phyloP scores from a whole-genome alignment of 2,113 vertebrate genomes.

The Brachypteracias leptosomus region DNA sequence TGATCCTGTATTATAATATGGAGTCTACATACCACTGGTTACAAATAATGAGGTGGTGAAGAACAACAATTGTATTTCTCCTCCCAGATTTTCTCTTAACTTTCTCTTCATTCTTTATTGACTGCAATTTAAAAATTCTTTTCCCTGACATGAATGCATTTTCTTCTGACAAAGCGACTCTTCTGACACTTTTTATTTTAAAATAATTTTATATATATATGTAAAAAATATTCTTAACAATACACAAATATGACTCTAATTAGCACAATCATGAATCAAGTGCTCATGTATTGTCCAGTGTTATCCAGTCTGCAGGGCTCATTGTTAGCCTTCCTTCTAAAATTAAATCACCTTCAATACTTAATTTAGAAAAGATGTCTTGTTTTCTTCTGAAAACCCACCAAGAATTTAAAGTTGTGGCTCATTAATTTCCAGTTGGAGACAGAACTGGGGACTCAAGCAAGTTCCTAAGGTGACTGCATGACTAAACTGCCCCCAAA shows the following conservation, averaged over 20 bases:
- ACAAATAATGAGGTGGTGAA: constrained; percentile 61
- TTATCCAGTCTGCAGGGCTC: not conserved
- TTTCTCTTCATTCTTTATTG: constrained; percentile 10
- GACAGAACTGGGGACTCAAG: not conserved
- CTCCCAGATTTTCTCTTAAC: constrained; percentile 17
- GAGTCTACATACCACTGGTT: constrained; percentile 52
- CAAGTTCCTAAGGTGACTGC: not conserved
- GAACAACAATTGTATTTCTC: not conserved
- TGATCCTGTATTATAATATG: constrained; percentile 49
- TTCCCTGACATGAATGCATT: constrained; percentile 18
- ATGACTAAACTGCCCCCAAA: not conserved
- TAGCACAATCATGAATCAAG: not conserved
- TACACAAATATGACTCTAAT: not conserved
- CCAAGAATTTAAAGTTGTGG: not conserved
- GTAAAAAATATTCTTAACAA: not conserved
- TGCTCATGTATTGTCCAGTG: not conserved
- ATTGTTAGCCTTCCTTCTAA: not conserved
- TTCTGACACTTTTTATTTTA: not conserved
- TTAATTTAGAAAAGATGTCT: not conserved
- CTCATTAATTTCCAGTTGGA: not conserved
- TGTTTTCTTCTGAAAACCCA: not conserved
- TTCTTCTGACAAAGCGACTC: not conserved
- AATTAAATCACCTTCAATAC: constrained; percentile 7
- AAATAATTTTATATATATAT: not conserved
- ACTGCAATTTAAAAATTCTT: constrained; percentile 22